A percentile compares a stretch with the other conserved stretches of the same genome.
Evolutionary conservation across 1,140 invertebrate species (phyloP).

Genomic region (Dendroctonus ponderosae): DNA sequence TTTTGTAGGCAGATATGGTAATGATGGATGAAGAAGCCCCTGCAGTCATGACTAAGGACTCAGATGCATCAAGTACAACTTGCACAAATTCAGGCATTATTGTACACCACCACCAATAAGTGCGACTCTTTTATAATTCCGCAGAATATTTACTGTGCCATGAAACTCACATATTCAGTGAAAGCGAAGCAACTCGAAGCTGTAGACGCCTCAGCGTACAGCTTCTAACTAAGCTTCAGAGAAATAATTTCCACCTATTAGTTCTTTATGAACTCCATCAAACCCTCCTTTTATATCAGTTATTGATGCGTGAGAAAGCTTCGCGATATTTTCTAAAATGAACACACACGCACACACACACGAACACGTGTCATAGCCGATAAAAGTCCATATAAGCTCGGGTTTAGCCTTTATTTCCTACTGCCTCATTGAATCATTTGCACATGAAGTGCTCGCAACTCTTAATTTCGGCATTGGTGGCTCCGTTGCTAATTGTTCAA

Average conservation of each 20-base stretch:
- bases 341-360: conserved; percentile 13
- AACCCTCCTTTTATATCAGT: conserved; percentile 19
- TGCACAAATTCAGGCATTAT: no score
- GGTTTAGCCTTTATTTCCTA: conserved; percentile 4
- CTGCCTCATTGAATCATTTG: conserved; percentile 4
- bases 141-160: no score
- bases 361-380: conserved; percentile 14
- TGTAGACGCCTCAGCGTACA: background rate
- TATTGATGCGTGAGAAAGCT: conserved; percentile 31
- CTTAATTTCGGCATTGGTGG: conserved; percentile 16
- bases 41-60: no score
- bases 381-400: conserved; percentile 2
- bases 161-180: no score
- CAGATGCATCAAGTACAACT: no score
- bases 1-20: no score
- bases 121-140: no score
- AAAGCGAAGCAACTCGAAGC: no score
- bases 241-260: conserved; percentile 30
- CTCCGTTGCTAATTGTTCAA: background rate
- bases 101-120: no score
- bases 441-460: conserved; percentile 20
- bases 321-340: conserved; percentile 24
- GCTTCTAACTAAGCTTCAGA: conserved; percentile 11
- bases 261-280: conserved; percentile 23
- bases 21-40: no score